Evolutionary conservation across 1,140 invertebrate species (phyloP).

Genomic region (Parasteatoda tepidariorum): DNA sequence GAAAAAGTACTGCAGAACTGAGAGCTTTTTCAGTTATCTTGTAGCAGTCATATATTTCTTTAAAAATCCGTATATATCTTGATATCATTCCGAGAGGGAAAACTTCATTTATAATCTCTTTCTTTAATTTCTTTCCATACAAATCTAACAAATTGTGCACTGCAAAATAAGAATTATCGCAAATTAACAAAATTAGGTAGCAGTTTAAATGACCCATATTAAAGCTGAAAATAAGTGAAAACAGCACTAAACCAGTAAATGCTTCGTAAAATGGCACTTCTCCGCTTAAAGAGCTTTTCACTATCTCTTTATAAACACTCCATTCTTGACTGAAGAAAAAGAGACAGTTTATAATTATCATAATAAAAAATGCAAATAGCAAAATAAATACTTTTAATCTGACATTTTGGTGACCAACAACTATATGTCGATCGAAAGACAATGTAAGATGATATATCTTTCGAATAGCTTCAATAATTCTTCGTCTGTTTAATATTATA

Average conservation of each 20-base stretch:
- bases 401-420: not conserved
- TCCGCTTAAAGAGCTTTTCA: not conserved
- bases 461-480: not conserved
- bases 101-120: not conserved
- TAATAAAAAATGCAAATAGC: not conserved
- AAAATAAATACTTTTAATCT: not conserved
- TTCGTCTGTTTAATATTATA: not conserved
- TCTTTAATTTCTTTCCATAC: not conserved
- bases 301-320: not conserved
- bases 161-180: not conserved
- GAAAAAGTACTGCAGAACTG: not conserved
- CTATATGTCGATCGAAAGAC: not conserved
- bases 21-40: not conserved
- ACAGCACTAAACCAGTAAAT: not conserved
- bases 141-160: not conserved
- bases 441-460: not conserved
- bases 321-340: constrained; percentile 20
- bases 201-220: not conserved
- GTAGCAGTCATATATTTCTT: not conserved
- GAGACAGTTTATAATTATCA: not conserved
- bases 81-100: not conserved
- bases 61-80: not conserved
- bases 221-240: not conserved
- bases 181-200: not conserved
- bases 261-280: not conserved